These are phyloP conservation scores for Atethmia centrago DNA, from an alignment of 2,888 invertebrate genomes.

Conservation along the genomic window DNA sequence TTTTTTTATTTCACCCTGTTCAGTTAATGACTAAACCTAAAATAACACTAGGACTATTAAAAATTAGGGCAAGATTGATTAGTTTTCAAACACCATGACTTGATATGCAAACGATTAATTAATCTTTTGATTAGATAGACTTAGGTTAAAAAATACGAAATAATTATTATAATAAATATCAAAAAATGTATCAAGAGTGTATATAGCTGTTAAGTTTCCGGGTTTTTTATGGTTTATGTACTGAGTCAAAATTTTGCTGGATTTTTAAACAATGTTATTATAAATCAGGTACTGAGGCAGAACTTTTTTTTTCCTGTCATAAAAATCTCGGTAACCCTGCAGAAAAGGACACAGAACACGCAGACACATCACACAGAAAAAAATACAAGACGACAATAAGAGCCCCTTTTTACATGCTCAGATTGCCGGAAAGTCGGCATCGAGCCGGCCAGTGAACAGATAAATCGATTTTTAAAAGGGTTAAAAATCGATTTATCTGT, in stretches of 20 bases:
- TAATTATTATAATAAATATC: background rate
- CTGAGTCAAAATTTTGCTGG: background rate
- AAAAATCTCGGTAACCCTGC: background rate
- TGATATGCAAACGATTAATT: slow-evolving; percentile 12
- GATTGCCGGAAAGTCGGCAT: background rate
- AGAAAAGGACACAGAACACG: background rate
- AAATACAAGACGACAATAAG: slow-evolving; percentile 1
- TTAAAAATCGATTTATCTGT: too few species aligned
- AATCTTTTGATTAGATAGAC: background rate
- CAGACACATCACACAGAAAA: background rate
- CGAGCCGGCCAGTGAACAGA: background rate
- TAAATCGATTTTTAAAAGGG: background rate
- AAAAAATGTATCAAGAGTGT: background rate
- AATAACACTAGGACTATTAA: background rate
- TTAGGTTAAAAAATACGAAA: background rate
- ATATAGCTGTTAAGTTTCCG: background rate
- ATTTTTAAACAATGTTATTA: background rate
- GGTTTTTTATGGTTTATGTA: background rate
- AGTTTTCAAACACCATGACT: background rate
- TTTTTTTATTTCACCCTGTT: slow-evolving; percentile 28
- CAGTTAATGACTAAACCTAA: slow-evolving; percentile 1
- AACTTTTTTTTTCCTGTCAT: background rate
- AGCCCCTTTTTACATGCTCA: background rate
- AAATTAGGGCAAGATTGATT: background rate
- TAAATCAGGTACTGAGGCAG: background rate